Percentiles rank a stretch among this genome's conserved stretches.
These are phyloP conservation scores for Eudyptes chrysolophus DNA, from an alignment of 2,113 vertebrate genomes.

Conservation along the genomic window DNA sequence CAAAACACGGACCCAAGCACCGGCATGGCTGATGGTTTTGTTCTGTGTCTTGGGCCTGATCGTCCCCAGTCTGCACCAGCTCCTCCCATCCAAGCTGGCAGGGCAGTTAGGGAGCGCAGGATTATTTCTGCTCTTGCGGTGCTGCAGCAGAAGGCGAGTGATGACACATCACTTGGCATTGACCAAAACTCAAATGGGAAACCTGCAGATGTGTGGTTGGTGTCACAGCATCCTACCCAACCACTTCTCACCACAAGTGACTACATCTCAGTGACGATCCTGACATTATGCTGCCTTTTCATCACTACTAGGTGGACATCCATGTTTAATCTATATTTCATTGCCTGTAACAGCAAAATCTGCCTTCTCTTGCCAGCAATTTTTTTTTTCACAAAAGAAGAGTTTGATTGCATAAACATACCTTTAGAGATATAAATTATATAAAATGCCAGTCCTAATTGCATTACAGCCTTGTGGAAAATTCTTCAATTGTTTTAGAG, in stretches of 20 bases:
- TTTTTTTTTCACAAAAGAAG: background rate
- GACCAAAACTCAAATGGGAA: background rate
- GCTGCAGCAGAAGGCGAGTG: background rate
- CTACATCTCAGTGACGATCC: background rate
- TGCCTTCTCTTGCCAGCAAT: background rate
- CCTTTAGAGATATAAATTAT: constrained; percentile 19
- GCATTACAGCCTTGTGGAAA: constrained; percentile 33
- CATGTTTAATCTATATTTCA: background rate
- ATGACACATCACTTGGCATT: background rate
- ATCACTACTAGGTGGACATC: background rate
- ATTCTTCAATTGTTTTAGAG: constrained; percentile 39
- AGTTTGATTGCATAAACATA: background rate
- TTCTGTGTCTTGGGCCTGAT: background rate
- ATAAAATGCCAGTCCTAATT: constrained; percentile 19
- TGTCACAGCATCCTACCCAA: background rate
- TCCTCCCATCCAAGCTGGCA: background rate
- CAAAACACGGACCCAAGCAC: background rate
- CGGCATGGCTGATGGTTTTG: background rate
- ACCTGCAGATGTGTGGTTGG: constrained; percentile 26
- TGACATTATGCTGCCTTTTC: background rate
- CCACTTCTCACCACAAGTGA: background rate
- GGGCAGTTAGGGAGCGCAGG: background rate
- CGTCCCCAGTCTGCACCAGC: background rate
- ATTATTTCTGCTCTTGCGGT: background rate
- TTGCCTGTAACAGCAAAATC: background rate